Evolutionary conservation across 2,888 invertebrate genomes (phyloP).

Genomic region (Hyles lineata): DNA sequence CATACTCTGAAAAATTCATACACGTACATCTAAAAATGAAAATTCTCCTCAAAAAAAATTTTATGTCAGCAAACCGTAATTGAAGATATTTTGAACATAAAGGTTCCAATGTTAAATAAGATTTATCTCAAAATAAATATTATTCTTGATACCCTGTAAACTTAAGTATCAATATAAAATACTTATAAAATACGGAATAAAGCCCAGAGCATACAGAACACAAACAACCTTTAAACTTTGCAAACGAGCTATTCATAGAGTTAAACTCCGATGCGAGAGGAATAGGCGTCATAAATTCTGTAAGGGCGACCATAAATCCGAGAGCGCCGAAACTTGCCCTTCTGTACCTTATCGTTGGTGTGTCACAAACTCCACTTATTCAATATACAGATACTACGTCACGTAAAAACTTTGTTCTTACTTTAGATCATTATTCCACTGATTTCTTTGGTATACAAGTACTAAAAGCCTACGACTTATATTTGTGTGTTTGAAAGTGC

Average conservation of each 20-base stretch:
- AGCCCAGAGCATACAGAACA: neutral
- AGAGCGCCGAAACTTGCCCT: neutral
- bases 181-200: neutral
- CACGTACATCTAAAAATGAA: neutral
- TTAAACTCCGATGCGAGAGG: conserved; percentile 12
- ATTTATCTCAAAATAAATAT: too few relatives aligned
- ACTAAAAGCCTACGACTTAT: neutral
- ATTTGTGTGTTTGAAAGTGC: neutral
- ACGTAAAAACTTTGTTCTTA: conserved; percentile 4
- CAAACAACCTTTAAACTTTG: neutral
- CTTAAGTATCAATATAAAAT: neutral
- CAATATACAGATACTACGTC: conserved; percentile 7
- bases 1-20: neutral
- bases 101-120: too few relatives aligned
- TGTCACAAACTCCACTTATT: conserved; percentile 20
- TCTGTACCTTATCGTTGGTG: conserved; percentile 11
- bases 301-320: conserved; percentile 21
- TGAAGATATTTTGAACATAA: too few relatives aligned
- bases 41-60: too few relatives aligned
- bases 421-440: neutral
- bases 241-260: conserved; percentile 16
- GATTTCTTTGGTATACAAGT: neutral
- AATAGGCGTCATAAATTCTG: conserved; percentile 22
- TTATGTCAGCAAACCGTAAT: too few relatives aligned
- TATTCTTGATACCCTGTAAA: neutral